Evolutionary conservation across 2,888 invertebrate species (phyloP).

Genomic region (Maniola hyperantus): DNA sequence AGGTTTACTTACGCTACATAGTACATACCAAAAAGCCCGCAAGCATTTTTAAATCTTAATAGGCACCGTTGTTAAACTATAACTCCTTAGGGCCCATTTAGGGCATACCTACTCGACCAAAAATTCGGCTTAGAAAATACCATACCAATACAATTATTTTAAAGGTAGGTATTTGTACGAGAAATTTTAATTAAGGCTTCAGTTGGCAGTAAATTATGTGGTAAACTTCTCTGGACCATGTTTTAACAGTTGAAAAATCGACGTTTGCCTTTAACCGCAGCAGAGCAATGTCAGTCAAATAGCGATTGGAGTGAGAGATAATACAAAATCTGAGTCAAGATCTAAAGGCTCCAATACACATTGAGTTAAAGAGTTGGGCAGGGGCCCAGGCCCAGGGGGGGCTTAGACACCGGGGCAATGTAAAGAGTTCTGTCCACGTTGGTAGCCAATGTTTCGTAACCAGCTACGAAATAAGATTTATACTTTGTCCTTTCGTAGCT

Average conservation of each 20-base stretch:
- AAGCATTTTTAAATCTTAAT: constrained; percentile 1
- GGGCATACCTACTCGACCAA: constrained; percentile 32
- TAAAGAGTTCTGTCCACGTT: no score
- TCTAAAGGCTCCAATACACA: constrained; percentile 51
- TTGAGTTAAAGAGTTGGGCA: neutral
- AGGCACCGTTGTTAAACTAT: constrained; percentile 30
- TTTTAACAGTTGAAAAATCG: constrained; percentile 63
- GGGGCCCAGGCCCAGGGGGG: neutral
- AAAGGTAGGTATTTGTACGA: constrained; percentile 45
- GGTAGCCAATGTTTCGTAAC: no score
- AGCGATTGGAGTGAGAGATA: constrained; percentile 69
- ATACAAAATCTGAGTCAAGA: constrained; percentile 59
- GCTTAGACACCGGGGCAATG: no score
- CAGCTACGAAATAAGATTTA: no score
- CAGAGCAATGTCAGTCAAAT: constrained; percentile 58
- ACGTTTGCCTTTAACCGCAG: constrained; percentile 53
- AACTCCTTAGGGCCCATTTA: constrained; percentile 28
- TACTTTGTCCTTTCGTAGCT: no score
- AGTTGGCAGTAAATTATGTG: constrained; percentile 53
- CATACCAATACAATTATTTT: constrained; percentile 42
- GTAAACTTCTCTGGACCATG: constrained; percentile 32
- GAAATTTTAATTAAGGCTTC: constrained; percentile 54
- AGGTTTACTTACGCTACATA: no score
- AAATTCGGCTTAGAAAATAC: constrained; percentile 45
- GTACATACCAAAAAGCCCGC: neutral